phyloP scores from a whole-genome alignment of 2,113 vertebrate species.

The Micromys minutus region DNA sequence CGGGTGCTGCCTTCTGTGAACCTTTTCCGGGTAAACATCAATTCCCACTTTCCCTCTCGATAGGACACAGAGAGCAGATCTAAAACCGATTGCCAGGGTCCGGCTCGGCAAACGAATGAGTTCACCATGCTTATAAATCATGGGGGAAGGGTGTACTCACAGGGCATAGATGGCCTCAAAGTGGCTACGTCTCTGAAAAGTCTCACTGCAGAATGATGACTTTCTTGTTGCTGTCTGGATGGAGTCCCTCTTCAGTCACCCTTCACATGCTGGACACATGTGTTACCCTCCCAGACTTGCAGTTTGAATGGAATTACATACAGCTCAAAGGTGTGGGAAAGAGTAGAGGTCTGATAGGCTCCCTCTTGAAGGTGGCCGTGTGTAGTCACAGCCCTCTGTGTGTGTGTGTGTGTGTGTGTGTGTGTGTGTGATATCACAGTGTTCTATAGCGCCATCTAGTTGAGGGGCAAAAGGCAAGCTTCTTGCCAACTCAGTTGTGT shows the following conservation, averaged over 20 bases:
- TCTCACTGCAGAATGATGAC: too few relatives aligned
- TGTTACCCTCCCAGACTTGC: background rate
- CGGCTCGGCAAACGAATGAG: background rate
- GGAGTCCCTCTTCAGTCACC: background rate
- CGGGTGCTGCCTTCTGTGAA: background rate
- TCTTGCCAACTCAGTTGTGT: background rate
- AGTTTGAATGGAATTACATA: too few relatives aligned
- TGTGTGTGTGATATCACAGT: too few relatives aligned
- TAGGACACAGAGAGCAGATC: too few relatives aligned
- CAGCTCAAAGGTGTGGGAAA: background rate
- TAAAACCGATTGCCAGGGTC: background rate
- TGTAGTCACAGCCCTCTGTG: background rate
- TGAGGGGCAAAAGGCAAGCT: background rate
- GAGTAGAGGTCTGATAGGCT: too few relatives aligned
- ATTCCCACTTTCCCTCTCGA: background rate
- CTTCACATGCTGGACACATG: background rate
- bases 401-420: too few relatives aligned
- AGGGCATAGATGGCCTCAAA: background rate
- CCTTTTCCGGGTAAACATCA: background rate
- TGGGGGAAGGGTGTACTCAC: background rate
- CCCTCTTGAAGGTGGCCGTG: background rate
- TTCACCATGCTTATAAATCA: background rate
- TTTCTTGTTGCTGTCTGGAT: background rate
- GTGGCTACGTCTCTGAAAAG: background rate
- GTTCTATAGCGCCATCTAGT: background rate